phyloP scores from a whole-genome alignment of 2,113 vertebrate genomes.

The Engystomops pustulosus region DNA sequence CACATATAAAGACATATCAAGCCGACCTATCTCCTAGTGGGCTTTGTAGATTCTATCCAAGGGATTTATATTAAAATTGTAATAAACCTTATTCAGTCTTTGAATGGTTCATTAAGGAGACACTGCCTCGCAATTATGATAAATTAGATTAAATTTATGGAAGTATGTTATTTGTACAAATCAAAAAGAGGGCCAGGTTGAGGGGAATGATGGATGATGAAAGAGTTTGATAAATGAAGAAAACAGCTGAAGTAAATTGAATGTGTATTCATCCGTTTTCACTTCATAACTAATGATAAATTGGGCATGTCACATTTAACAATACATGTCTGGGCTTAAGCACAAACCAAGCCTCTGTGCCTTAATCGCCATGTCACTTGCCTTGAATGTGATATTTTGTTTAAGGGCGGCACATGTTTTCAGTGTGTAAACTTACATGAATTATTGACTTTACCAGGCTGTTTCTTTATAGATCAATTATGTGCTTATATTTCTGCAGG shows the following conservation, averaged over 20 bases:
- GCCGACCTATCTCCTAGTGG: constrained; percentile 62
- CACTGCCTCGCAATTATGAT: constrained; percentile 94
- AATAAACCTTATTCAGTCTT: constrained; percentile 89
- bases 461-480: neutral
- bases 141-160: constrained; percentile 97
- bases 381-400: constrained; percentile 70
- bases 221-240: constrained; percentile 94
- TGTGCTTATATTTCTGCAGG: neutral
- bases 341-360: constrained; percentile 72
- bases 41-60: constrained; percentile 78
- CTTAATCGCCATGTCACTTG: constrained; percentile 76
- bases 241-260: constrained; percentile 98
- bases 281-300: constrained; percentile 98
- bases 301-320: constrained; percentile 97
- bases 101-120: constrained; percentile 93
- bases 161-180: constrained; percentile 88
- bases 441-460: constrained; percentile 45
- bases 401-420: constrained; percentile 63
- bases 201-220: constrained; percentile 93
- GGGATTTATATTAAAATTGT: constrained; percentile 83
- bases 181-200: constrained; percentile 71
- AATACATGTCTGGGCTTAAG: constrained; percentile 86
- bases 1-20: constrained; percentile 55
- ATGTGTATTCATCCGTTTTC: constrained; percentile 99
- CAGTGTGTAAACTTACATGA: constrained; percentile 63